These are phyloP conservation scores for Cyphomyrus plagiostoma DNA, from an alignment of 2,113 vertebrate genomes.

Conservation along the genomic window DNA sequence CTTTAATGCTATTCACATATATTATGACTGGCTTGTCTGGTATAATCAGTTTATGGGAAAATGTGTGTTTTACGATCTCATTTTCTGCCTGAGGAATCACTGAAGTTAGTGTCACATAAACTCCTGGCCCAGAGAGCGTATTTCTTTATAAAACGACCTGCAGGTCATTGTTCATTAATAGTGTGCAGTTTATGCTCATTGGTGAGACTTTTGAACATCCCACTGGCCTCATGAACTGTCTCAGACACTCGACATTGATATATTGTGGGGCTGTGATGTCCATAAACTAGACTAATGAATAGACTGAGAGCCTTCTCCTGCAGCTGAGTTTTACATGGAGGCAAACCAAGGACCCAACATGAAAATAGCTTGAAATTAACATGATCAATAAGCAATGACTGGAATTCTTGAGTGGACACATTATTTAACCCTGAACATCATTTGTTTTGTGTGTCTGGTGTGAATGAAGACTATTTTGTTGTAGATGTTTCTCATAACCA, in stretches of 20 bases:
- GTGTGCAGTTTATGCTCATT: background rate
- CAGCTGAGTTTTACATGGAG: background rate
- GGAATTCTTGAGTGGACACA: background rate
- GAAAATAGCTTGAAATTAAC: background rate
- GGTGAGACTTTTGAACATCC: background rate
- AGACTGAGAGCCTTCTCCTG: background rate
- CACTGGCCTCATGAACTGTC: background rate
- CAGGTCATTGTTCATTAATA: background rate
- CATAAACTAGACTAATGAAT: background rate
- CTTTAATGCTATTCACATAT: background rate
- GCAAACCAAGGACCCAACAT: background rate
- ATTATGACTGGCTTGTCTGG: background rate
- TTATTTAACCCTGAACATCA: background rate
- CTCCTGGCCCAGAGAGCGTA: background rate
- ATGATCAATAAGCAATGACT: background rate
- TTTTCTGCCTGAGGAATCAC: background rate
- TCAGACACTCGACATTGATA: background rate
- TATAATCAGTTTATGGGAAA: background rate
- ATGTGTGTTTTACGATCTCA: background rate
- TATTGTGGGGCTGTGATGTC: background rate
- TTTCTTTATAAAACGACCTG: background rate
- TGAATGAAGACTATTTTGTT: background rate
- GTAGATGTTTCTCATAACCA: background rate
- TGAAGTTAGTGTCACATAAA: background rate
- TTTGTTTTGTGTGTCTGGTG: background rate